Evolutionary conservation across 2,113 vertebrate species (phyloP).

Genomic region (Cyanoliseus patagonus): DNA sequence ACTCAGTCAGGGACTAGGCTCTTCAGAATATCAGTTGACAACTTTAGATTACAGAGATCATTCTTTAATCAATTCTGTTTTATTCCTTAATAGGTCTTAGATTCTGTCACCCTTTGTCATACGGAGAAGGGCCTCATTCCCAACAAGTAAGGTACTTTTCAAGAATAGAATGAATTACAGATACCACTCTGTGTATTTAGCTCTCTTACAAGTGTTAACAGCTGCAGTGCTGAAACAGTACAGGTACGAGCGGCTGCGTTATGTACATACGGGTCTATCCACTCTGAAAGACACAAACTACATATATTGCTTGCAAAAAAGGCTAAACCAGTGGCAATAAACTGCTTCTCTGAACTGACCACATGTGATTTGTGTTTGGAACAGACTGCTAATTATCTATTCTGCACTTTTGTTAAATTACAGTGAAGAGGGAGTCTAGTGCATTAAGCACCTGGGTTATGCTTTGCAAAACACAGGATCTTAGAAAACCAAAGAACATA

Average conservation of each 20-base stretch:
- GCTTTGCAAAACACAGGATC: background rate
- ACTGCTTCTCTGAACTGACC: background rate
- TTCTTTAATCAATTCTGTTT: background rate
- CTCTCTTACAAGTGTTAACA: background rate
- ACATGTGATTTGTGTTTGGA: background rate
- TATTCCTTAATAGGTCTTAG: background rate
- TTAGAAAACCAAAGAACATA: background rate
- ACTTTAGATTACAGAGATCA: background rate
- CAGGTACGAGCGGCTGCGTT: background rate
- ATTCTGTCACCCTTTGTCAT: background rate
- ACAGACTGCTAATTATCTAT: background rate
- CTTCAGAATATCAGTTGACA: background rate
- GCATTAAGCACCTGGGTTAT: background rate
- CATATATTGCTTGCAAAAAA: background rate
- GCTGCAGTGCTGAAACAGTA: background rate
- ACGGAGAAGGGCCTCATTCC: background rate
- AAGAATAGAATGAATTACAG: background rate
- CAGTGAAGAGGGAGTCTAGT: background rate
- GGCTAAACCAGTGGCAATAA: background rate
- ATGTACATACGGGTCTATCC: accelerated
- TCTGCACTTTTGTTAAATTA: background rate
- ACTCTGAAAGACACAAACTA: background rate
- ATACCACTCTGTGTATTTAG: background rate
- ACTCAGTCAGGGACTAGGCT: background rate
- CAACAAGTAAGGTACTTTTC: background rate